phyloP scores from a whole-genome alignment of 2,113 vertebrate species.

The Coturnix japonica region DNA sequence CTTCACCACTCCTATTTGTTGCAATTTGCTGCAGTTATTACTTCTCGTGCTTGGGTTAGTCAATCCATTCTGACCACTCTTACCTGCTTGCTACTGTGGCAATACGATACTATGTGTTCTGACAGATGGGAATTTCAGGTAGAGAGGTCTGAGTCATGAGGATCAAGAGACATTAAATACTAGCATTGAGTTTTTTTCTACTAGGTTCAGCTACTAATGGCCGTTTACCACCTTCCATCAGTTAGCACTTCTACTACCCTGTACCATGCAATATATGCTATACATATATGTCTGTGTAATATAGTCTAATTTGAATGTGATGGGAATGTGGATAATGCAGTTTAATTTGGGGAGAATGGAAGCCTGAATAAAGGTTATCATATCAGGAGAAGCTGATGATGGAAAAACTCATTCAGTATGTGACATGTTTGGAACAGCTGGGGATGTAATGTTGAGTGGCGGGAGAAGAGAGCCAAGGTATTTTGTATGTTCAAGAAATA shows the following conservation, averaged over 20 bases:
- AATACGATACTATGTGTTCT: too few relatives aligned
- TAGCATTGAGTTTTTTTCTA: background rate
- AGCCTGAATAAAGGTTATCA: constrained; percentile 52
- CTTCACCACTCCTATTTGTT: constrained; percentile 48
- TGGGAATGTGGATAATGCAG: constrained; percentile 24
- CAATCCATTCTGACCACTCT: background rate
- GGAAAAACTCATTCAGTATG: constrained; percentile 41
- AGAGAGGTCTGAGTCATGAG: background rate
- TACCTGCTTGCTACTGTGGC: background rate
- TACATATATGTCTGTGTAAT: background rate
- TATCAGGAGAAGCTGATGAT: constrained; percentile 47
- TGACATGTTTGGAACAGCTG: constrained; percentile 62
- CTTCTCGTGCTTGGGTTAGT: background rate
- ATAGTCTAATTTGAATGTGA: constrained; percentile 7
- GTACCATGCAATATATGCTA: background rate
- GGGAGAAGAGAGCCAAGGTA: constrained; percentile 52
- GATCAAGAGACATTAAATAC: background rate
- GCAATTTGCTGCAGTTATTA: constrained; percentile 33
- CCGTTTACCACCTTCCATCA: background rate
- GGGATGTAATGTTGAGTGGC: constrained; percentile 30
- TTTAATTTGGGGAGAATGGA: constrained; percentile 37
- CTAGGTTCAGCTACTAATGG: background rate
- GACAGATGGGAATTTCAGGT: background rate
- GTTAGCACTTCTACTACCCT: background rate
- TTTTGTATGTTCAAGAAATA: constrained; percentile 62